A percentile compares a stretch with the other conserved stretches of the same genome.
These are phyloP conservation scores for Lophotis ruficrista DNA, from an alignment of 2,113 vertebrate genomes.

Conservation along the genomic window DNA sequence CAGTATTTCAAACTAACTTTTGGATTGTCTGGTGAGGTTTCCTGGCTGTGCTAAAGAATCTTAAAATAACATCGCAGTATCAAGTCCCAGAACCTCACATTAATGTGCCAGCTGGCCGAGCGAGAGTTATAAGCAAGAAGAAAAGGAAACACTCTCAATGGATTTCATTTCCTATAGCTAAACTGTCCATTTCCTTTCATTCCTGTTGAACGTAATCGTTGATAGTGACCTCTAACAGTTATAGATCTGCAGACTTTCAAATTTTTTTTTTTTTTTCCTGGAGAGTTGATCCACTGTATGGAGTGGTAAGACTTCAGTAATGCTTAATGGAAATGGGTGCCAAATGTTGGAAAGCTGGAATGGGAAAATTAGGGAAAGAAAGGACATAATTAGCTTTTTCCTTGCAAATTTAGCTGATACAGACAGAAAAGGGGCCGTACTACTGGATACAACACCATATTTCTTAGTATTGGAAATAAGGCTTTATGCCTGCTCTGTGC, in stretches of 20 bases:
- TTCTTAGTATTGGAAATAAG: not conserved
- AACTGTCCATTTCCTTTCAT: slow-evolving; percentile 72
- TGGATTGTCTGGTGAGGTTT: slow-evolving; percentile 73
- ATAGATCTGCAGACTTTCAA: not conserved
- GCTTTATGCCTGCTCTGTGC: not conserved
- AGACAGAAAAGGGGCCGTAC: not conserved
- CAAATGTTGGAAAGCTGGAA: not conserved
- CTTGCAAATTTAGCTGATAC: not conserved
- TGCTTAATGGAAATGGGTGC: not conserved
- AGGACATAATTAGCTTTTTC: not conserved
- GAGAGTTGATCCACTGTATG: not conserved
- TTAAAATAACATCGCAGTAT: slow-evolving; percentile 77
- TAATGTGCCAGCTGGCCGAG: slow-evolving; percentile 68
- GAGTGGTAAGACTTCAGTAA: not conserved
- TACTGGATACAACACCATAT: not conserved
- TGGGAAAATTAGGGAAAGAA: not conserved
- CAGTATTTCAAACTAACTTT: slow-evolving; percentile 65
- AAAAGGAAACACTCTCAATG: slow-evolving; percentile 68
- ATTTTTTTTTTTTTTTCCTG: not conserved
- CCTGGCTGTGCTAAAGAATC: slow-evolving; percentile 73
- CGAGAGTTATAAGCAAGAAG: slow-evolving; percentile 39
- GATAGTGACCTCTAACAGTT: slow-evolving; percentile 40
- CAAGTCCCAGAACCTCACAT: slow-evolving; percentile 69
- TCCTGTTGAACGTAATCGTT: slow-evolving; percentile 13
- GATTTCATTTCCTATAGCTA: slow-evolving; percentile 73